These are phyloP conservation scores for Fistularia tabacaria DNA, from an alignment of 2,797 vertebrate genomes.

Conservation along the genomic window DNA sequence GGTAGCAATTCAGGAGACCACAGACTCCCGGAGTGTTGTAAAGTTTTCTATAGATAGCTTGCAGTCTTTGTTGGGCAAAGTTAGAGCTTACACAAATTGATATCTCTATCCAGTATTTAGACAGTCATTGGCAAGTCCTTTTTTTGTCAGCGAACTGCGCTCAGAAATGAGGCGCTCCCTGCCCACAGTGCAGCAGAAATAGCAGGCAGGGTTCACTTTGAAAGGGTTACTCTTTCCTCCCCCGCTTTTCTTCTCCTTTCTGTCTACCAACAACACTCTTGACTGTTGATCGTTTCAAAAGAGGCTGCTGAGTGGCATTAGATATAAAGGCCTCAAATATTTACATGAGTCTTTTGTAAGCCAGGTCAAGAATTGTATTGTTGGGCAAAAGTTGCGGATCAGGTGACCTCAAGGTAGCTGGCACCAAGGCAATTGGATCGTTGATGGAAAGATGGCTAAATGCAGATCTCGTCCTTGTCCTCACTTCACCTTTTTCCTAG, in stretches of 20 bases:
- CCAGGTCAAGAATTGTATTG: slow-evolving; percentile 57
- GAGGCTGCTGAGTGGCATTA: slow-evolving; percentile 52
- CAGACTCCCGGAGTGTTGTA: slow-evolving; percentile 47
- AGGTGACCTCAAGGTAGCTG: slow-evolving; percentile 60
- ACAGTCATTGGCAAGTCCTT: slow-evolving; percentile 69
- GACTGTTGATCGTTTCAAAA: slow-evolving; percentile 55
- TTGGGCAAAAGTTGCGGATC: slow-evolving; percentile 46
- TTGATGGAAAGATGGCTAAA: slow-evolving; percentile 54
- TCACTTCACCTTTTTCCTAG: slow-evolving; percentile 50
- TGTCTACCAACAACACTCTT: slow-evolving; percentile 49
- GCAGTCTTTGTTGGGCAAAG: slow-evolving; percentile 52
- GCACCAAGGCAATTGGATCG: slow-evolving; percentile 52
- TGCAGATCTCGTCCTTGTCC: slow-evolving; percentile 52
- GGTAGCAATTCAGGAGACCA: slow-evolving; percentile 55
- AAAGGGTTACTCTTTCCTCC: slow-evolving; percentile 62
- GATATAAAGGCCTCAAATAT: slow-evolving; percentile 71
- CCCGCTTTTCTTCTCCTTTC: slow-evolving; percentile 49
- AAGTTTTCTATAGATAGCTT: slow-evolving; percentile 63
- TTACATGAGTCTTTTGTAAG: slow-evolving; percentile 56
- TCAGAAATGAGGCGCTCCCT: slow-evolving; percentile 76
- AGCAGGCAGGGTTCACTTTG: slow-evolving; percentile 65
- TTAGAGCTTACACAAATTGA: slow-evolving; percentile 62
- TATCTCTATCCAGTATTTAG: slow-evolving; percentile 74
- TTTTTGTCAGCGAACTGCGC: slow-evolving; percentile 60
- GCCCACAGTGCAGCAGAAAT: slow-evolving; percentile 75